phyloP scores from a whole-genome alignment of 53 echinoderm and acorn worm species.

The Zoroaster sp. region DNA sequence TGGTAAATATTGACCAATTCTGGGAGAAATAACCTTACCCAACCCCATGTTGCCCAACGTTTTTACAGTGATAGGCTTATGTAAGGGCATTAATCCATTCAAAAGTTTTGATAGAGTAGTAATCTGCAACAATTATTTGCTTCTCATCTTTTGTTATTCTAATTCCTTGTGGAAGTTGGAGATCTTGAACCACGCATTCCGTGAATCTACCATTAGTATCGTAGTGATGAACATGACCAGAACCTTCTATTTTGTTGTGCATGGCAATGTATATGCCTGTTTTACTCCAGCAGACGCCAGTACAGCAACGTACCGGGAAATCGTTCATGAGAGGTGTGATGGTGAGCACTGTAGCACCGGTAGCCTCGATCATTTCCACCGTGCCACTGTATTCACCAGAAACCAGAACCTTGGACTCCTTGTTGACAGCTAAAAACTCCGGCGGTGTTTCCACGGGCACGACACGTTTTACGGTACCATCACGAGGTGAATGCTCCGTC shows the following conservation, averaged over 20 bases:
- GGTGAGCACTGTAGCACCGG: neutral
- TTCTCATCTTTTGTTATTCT: neutral
- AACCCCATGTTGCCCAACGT: too few species aligned
- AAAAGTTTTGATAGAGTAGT: neutral
- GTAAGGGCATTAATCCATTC: neutral
- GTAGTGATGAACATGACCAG: constrained; percentile 11
- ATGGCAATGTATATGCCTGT: neutral
- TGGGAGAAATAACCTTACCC: too few species aligned
- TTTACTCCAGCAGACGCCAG: constrained; percentile 6
- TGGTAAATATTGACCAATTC: too few species aligned
- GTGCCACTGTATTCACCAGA: constrained; percentile 9
- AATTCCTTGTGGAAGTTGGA: neutral
- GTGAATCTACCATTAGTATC: neutral
- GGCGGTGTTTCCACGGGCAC: neutral
- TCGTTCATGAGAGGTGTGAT: neutral
- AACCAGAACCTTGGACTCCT: neutral
- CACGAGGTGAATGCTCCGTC: neutral
- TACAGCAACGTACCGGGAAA: neutral
- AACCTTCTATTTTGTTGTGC: neutral
- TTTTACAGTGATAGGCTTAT: too few species aligned
- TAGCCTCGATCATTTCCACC: neutral
- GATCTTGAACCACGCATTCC: neutral
- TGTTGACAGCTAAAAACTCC: neutral
- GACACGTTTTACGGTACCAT: neutral
- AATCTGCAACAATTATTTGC: neutral